Base-by-base conservation (phyloP, 2,797 vertebrate genomes). In the Margarornis squamiger region DNA sequence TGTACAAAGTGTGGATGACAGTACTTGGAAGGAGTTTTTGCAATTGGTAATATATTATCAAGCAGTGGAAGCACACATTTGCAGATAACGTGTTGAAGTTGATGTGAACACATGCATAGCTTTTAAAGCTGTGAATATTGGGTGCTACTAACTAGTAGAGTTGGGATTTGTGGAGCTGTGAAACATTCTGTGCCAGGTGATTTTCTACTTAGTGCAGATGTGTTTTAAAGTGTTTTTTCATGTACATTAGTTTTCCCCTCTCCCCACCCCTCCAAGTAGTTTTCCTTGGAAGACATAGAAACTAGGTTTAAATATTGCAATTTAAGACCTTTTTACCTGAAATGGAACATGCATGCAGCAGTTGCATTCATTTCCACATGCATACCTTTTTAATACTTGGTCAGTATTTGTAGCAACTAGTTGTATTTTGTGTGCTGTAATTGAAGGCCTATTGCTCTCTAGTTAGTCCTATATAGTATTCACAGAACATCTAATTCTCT, bases 261-360 rank as follows among this genome's bases (percentile, higher is more conserved):
- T 36, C 36, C 36, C 36, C 36, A 36, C 36, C 36, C 14, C n/a
- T 8, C 36, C 14, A 17, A 62, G 48, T 65, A 5, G 14, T 45
- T 51, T 78, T 63, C 9, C 70, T 63, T 55, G 38, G 12, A 22
- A 34, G 19, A 23, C 14, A 7, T 5, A 79, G 57, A 58, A 77
- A 62, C 0, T 0, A 43, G 48, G 38, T 67, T 63, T 23, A 46
- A 43, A 3, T 39, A 18, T 34, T 79, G 18, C 5, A 10, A 0
- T 78, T 71, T 78, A 52, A 61, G n/a, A 39, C 21, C 8, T 49
- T 89, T 65, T 9, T 29, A 10, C 18, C 65, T 57, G 66, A 46
- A 74, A n/a, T 29, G 30, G 20, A 72, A 20, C 0, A 0, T 59
- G 26, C 8, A 10, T 19, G 13, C 26, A 30, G 4, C 45, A 78